phyloP scores from a whole-genome alignment of 2,113 vertebrate genomes.

The Chaetorhynchus papuensis region DNA sequence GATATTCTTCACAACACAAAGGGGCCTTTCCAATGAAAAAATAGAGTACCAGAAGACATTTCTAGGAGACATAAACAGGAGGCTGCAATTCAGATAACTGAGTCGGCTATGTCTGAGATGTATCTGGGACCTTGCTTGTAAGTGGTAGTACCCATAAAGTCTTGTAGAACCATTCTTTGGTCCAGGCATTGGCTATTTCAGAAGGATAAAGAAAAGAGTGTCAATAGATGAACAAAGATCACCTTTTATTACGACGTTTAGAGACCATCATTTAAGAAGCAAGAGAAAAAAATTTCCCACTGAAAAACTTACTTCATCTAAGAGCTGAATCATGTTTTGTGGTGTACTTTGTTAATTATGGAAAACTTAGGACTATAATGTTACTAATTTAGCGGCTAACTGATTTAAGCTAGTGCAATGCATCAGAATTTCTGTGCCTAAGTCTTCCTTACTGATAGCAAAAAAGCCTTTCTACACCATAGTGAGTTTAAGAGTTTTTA shows the following conservation, averaged over 20 bases:
- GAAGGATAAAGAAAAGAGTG: background rate
- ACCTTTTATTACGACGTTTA: background rate
- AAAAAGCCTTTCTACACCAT: background rate
- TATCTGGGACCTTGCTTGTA: background rate
- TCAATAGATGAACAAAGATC: background rate
- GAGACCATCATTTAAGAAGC: background rate
- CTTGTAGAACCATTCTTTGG: background rate
- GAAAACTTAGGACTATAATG: background rate
- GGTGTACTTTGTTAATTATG: background rate
- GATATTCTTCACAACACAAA: background rate
- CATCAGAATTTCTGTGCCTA: background rate
- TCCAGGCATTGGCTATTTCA: background rate
- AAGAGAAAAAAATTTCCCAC: background rate
- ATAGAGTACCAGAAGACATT: background rate
- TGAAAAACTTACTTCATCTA: background rate
- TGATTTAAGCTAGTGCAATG: background rate
- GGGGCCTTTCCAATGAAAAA: background rate
- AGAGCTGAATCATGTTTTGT: background rate
- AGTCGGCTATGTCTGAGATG: background rate
- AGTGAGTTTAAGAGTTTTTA: background rate
- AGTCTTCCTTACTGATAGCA: background rate
- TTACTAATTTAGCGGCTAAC: background rate
- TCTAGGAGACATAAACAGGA: background rate
- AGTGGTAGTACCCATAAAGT: background rate
- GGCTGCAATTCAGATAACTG: background rate